A percentile compares a stretch with the other conserved stretches of the same genome.
These are phyloP conservation scores for Teinopalpus imperialis DNA, from an alignment of 2,888 invertebrate species.

Conservation along the genomic window DNA sequence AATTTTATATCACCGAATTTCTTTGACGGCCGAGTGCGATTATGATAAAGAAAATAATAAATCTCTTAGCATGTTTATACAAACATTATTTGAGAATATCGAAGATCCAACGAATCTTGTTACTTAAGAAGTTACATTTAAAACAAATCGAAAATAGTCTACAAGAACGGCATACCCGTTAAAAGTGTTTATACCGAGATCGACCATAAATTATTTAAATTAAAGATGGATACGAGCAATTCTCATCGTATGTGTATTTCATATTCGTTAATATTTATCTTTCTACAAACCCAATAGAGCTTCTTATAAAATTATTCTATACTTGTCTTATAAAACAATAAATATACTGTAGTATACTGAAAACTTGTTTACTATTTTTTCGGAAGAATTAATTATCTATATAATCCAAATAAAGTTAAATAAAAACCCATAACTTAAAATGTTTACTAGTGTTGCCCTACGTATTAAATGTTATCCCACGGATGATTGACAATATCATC, in stretches of 20 bases:
- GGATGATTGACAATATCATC: no score
- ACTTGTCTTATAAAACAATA: no score
- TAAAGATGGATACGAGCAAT: slow-evolving; percentile 1
- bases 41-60: slow-evolving; percentile 19
- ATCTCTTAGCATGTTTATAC: slow-evolving; percentile 19
- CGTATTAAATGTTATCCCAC: no score
- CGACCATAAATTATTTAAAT: slow-evolving; percentile 20
- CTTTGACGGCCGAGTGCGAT: slow-evolving; percentile 13
- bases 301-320: no score
- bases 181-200: slow-evolving; percentile 17
- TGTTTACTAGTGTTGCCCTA: no score
- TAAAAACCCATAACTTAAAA: no score
- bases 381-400: no score
- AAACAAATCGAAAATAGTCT: slow-evolving; percentile 24
- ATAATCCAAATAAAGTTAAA: no score
- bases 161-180: slow-evolving; percentile 21
- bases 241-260: neutral
- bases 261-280: no score
- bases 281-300: no score
- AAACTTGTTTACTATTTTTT: no score
- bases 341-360: no score
- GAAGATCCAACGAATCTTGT: slow-evolving; percentile 12
- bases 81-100: slow-evolving; percentile 19
- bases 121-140: slow-evolving; percentile 18
- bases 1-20: slow-evolving; percentile 3